Evolutionary conservation across 92 coral and sea anemone genomes (phyloP).

Genomic region (Umimayanthus chanpuru): DNA sequence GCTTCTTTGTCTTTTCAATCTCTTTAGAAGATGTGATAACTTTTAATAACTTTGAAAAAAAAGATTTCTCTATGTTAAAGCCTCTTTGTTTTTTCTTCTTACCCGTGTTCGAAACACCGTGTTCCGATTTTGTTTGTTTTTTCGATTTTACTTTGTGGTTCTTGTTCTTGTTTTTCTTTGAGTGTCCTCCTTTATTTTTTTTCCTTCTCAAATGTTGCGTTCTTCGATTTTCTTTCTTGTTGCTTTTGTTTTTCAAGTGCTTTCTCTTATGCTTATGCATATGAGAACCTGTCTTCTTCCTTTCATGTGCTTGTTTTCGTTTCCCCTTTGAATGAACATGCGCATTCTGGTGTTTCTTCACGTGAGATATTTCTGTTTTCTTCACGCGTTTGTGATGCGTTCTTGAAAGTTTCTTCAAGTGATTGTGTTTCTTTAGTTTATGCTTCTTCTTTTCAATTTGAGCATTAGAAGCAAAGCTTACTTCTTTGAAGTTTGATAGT

Average conservation of each 20-base stretch:
- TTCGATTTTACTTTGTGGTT: slow-evolving; percentile 5
- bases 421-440: not conserved
- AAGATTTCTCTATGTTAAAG: slow-evolving; percentile 33
- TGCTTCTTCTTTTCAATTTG: not conserved
- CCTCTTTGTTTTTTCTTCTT: not conserved
- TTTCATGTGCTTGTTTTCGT: slow-evolving; percentile 14
- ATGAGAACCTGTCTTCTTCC: slow-evolving; percentile 1
- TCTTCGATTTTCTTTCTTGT: not conserved
- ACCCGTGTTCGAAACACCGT: not conserved
- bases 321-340: not conserved
- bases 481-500: slow-evolving; percentile 37
- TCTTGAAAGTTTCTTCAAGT: not conserved
- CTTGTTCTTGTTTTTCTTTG: slow-evolving; percentile 38
- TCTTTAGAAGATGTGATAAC: slow-evolving; percentile 59
- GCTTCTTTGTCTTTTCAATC: slow-evolving; percentile 38
- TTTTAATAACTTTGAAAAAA: slow-evolving; percentile 72
- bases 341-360: not conserved
- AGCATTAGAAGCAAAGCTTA: not conserved
- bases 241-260: slow-evolving; percentile 25
- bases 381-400: not conserved
- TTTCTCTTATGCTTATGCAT: slow-evolving; percentile 33
- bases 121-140: slow-evolving; percentile 33
- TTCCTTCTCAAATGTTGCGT: not conserved
- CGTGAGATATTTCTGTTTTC: not conserved
- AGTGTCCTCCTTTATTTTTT: slow-evolving; percentile 16